phyloP scores from a whole-genome alignment of 1,140 invertebrate genomes.

The Brevipalpus yothersi region DNA sequence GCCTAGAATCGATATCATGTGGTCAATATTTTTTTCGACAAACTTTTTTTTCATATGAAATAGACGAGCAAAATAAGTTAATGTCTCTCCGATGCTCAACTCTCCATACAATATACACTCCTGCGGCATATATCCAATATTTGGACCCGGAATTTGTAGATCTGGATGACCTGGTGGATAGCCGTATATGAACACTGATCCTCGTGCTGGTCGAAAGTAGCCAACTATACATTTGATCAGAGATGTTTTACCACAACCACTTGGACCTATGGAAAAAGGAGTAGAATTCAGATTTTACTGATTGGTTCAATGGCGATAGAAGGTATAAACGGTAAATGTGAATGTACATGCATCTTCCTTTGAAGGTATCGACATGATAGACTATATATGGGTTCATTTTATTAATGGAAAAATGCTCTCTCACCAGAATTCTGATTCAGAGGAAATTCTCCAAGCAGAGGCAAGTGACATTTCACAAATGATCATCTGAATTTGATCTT shows the following conservation, averaged over 20 bases:
- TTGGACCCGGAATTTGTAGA: constrained; percentile 40
- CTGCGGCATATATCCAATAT: constrained; percentile 52
- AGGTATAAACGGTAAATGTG: not conserved
- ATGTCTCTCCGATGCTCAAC: constrained; percentile 74
- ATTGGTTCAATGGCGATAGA: not conserved
- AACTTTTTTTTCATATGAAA: constrained; percentile 54
- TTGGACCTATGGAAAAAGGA: not conserved
- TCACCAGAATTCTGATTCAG: no score
- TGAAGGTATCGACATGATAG: no score
- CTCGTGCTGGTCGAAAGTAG: constrained; percentile 5
- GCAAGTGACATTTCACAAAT: no score
- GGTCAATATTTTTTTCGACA: constrained; percentile 51
- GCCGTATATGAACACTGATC: constrained; percentile 18
- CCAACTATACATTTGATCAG: constrained; percentile 7
- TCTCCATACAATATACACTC: constrained; percentile 79
- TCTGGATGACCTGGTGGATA: constrained; percentile 15
- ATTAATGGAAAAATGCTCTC: no score
- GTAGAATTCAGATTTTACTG: no score
- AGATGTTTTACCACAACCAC: not conserved
- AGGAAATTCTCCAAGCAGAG: no score
- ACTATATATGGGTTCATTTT: no score
- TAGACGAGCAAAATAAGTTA: constrained; percentile 84
- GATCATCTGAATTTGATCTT: no score
- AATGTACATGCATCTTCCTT: no score
- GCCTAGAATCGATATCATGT: constrained; percentile 65